Percentiles rank a stretch among this genome's conserved stretches.
These are phyloP conservation scores for Formica selysi DNA, from an alignment of 1,140 invertebrate genomes.

Conservation along the genomic window DNA sequence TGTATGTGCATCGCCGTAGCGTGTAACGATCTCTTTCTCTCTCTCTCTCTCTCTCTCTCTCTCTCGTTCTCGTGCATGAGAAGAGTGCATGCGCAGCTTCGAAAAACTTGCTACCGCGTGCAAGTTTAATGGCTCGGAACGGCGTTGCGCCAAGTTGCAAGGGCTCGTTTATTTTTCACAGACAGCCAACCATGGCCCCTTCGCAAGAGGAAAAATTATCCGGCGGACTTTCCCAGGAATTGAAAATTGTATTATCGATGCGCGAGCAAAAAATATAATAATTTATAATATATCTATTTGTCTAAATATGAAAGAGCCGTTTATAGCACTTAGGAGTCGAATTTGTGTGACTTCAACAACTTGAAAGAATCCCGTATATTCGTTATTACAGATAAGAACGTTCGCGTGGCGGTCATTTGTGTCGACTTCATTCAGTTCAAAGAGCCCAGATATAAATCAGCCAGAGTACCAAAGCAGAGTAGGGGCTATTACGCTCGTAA, in stretches of 20 bases:
- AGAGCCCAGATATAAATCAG: conserved; percentile 55
- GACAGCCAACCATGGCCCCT: conserved; percentile 38
- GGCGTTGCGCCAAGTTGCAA: conserved; percentile 68
- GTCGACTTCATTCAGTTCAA: conserved; percentile 53
- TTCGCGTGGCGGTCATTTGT: conserved; percentile 55
- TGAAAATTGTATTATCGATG: conserved; percentile 49
- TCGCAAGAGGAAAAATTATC: conserved; percentile 31
- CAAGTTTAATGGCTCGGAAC: conserved; percentile 73
- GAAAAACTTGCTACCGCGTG: conserved; percentile 70
- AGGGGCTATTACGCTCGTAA: conserved; percentile 70
- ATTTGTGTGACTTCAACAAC: conserved; percentile 1
- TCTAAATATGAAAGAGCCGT: background rate
- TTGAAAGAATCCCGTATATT: background rate
- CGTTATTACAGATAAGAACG: conserved; percentile 23
- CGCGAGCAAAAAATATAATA: background rate
- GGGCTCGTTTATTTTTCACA: conserved; percentile 72
- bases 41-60: conserved; percentile 46
- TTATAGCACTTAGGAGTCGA: background rate
- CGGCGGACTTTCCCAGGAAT: conserved; percentile 23
- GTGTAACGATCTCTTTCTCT: conserved; percentile 46
- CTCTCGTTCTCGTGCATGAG: conserved; percentile 19
- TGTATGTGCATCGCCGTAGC: conserved; percentile 40
- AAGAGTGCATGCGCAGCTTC: conserved; percentile 62
- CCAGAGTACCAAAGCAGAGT: conserved; percentile 37
- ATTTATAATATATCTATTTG: conserved; percentile 5